Evolutionary conservation across 2,888 invertebrate genomes (phyloP).

Genomic region (Elegia similella): DNA sequence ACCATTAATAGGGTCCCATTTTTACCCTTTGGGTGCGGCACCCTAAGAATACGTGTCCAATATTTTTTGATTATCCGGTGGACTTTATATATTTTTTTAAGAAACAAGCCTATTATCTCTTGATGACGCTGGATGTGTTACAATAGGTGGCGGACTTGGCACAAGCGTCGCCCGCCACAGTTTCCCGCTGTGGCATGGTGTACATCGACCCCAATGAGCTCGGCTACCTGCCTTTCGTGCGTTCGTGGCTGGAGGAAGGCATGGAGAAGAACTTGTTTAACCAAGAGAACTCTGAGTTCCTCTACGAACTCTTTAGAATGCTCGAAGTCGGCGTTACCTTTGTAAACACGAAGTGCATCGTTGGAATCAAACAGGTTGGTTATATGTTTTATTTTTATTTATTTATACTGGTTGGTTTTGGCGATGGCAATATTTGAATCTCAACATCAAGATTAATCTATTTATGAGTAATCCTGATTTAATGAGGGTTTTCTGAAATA

Average conservation of each 20-base stretch:
- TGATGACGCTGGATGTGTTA: not conserved
- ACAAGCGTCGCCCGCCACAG: slow-evolving; percentile 96
- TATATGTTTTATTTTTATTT: no score
- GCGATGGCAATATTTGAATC: no score
- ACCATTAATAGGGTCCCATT: no score
- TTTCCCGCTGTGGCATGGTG: slow-evolving; percentile 93
- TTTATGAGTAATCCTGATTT: no score
- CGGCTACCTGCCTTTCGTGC: slow-evolving; percentile 90
- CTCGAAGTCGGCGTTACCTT: slow-evolving; percentile 85
- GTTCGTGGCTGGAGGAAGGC: slow-evolving; percentile 86
- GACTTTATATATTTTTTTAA: no score
- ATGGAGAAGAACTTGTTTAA: slow-evolving; percentile 70
- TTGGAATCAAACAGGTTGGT: slow-evolving; percentile 88
- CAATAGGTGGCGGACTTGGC: slow-evolving; percentile 87
- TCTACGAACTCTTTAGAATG: slow-evolving; percentile 85
- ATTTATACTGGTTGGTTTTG: no score
- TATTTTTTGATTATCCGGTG: no score
- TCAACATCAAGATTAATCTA: no score
- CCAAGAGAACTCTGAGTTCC: slow-evolving; percentile 82
- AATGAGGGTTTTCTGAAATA: no score
- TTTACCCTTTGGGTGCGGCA: no score
- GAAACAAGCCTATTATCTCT: no score
- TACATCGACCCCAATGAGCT: slow-evolving; percentile 93
- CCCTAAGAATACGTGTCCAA: no score
- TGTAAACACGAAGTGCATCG: slow-evolving; percentile 85